Percentiles rank a stretch among this genome's conserved stretches.
Evolutionary conservation across 2,797 vertebrate species (phyloP).

Genomic region (Kryptolebias ocellatus): DNA sequence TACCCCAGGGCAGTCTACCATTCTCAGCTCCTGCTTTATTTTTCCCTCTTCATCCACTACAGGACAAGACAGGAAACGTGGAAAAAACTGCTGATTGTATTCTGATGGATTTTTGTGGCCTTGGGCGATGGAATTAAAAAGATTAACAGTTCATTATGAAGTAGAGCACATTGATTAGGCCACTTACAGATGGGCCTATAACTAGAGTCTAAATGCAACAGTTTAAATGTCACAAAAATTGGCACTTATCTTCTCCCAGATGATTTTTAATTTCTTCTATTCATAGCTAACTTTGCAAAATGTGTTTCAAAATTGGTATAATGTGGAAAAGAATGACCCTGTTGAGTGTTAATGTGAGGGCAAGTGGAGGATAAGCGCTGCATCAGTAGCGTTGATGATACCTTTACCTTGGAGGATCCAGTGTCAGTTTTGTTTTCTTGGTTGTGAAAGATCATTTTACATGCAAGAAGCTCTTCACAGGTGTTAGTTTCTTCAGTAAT

Average conservation of each 20-base stretch:
- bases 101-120: slow-evolving; percentile 85
- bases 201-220: slow-evolving; percentile 81
- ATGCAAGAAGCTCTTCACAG: slow-evolving; percentile 12
- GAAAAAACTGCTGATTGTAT: slow-evolving; percentile 79
- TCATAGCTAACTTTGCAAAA: slow-evolving; percentile 73
- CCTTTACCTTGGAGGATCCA: slow-evolving; percentile 53
- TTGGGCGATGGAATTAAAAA: slow-evolving; percentile 83
- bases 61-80: slow-evolving; percentile 56
- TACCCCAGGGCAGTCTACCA: slow-evolving; percentile 72
- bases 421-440: slow-evolving; percentile 50
- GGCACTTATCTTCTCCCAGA: slow-evolving; percentile 73
- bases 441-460: slow-evolving; percentile 32
- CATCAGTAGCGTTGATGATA: slow-evolving; percentile 52
- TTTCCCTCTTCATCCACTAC: slow-evolving; percentile 59
- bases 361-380: slow-evolving; percentile 58
- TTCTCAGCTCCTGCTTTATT: slow-evolving; percentile 58
- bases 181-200: slow-evolving; percentile 79
- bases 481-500: slow-evolving; percentile 13
- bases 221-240: slow-evolving; percentile 79
- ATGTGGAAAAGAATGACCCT: slow-evolving; percentile 57
- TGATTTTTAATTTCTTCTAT: slow-evolving; percentile 75
- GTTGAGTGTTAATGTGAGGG: slow-evolving; percentile 60
- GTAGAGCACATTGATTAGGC: slow-evolving; percentile 80
- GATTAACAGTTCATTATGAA: slow-evolving; percentile 87
- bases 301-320: slow-evolving; percentile 56